phyloP scores from a whole-genome alignment of 1,140 invertebrate genomes.

The Temnothorax nylanderi region DNA sequence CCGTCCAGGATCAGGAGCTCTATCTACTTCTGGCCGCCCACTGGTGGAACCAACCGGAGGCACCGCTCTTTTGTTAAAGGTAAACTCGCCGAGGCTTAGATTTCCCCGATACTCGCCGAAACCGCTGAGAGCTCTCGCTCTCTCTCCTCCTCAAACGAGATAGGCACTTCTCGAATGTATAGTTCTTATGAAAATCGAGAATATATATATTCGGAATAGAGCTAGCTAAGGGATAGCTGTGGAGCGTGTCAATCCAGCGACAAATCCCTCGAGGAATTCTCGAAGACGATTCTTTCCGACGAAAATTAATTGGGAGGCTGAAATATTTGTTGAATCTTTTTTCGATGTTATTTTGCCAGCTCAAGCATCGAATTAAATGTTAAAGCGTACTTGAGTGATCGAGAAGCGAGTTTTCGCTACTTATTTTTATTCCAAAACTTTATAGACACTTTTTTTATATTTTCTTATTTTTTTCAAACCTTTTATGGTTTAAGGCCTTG shows the following conservation, averaged over 20 bases:
- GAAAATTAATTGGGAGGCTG: background rate
- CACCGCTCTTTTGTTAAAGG: slow-evolving; percentile 75
- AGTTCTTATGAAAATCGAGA: background rate
- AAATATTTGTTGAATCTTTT: background rate
- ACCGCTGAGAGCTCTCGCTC: background rate
- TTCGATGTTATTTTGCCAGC: background rate
- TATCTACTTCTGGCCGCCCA: slow-evolving; percentile 74
- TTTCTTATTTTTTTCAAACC: slow-evolving; percentile 4
- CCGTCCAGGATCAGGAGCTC: slow-evolving; percentile 75
- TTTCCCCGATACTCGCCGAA: background rate
- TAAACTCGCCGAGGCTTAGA: slow-evolving; percentile 4
- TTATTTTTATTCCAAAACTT: background rate
- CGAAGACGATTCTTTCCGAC: background rate
- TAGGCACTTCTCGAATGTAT: background rate
- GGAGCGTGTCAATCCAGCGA: background rate
- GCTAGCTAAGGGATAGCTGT: background rate
- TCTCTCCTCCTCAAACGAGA: background rate
- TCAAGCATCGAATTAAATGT: background rate
- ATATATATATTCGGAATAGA: too few species aligned
- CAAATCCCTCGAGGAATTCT: background rate
- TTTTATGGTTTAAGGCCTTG: background rate
- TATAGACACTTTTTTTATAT: background rate
- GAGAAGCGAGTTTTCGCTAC: background rate
- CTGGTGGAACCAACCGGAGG: slow-evolving; percentile 78
- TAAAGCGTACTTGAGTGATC: background rate